Conservation (phyloP, 2,113 vertebrate genomes). For the Chaetodon trifascialis region DNA sequence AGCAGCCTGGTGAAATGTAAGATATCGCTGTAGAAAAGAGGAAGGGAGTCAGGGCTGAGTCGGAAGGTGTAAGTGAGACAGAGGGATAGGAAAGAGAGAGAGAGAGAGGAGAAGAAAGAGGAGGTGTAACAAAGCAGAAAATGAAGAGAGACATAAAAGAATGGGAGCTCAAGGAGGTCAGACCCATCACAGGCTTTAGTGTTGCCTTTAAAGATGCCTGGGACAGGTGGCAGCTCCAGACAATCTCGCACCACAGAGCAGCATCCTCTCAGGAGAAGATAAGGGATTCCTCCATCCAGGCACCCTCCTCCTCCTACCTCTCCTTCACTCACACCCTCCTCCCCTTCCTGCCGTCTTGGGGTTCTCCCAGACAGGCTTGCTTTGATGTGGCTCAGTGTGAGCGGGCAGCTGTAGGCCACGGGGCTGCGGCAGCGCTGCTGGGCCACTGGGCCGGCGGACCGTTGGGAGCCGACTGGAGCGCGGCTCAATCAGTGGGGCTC, state of each 20-base stretch:
- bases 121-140: constrained; percentile 95
- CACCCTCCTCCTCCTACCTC: constrained; percentile 71
- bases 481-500: constrained; percentile 84
- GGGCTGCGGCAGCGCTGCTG: constrained; percentile 64
- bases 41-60: constrained; percentile 17
- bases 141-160: constrained; percentile 99
- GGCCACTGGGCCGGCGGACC: constrained; percentile 79
- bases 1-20: constrained; percentile 67
- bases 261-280: constrained; percentile 92
- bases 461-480: constrained; percentile 88
- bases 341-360: constrained; percentile 50
- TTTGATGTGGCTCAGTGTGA: constrained; percentile 96
- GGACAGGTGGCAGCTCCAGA: constrained; percentile 99
- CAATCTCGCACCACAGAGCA: constrained; percentile 92
- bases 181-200: constrained; percentile 96
- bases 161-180: constrained; percentile 97
- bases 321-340: constrained; percentile 35
- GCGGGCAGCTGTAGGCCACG: constrained; percentile 79
- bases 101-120: constrained; percentile 31
- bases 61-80: constrained; percentile 55
- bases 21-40: constrained; percentile 68
- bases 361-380: constrained; percentile 77
- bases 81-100: constrained; percentile 44
- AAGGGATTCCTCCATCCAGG: constrained; percentile 95
- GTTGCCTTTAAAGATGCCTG: constrained; percentile 98